These are phyloP conservation scores for Dryococelus australis DNA, from an alignment of 2,888 invertebrate species.

Conservation along the genomic window DNA sequence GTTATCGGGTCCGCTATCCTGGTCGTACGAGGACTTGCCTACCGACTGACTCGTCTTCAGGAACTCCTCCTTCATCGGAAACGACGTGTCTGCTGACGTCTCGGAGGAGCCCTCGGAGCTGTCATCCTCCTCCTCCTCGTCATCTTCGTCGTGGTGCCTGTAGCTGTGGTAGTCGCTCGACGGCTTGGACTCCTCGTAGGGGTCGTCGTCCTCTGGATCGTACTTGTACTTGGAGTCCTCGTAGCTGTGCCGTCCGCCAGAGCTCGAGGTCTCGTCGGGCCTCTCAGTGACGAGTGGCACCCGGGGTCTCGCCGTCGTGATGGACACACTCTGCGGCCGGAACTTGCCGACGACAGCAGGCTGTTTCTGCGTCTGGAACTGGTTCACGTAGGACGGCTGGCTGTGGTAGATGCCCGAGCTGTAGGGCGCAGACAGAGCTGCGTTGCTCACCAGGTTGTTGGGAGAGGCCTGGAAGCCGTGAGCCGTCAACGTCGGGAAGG, in stretches of 20 bases:
- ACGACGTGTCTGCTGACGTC: background rate
- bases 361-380: background rate
- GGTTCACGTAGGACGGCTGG: background rate
- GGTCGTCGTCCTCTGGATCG: constrained; percentile 12
- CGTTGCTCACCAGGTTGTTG: background rate
- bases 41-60: background rate
- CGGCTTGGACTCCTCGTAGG: background rate
- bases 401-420: background rate
- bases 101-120: background rate
- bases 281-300: background rate
- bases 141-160: background rate
- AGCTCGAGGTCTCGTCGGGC: background rate
- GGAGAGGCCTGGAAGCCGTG: background rate
- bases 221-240: background rate
- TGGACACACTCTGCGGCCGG: background rate
- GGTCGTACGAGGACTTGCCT: background rate
- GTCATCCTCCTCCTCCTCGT: background rate
- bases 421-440: background rate
- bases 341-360: background rate
- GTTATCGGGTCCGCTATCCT: background rate
- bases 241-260: background rate
- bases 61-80: background rate
- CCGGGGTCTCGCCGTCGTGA: background rate
- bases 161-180: background rate
- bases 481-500: constrained; percentile 5